Conservation (phyloP, 2,797 vertebrate species). For the Masticophis lateralis region DNA sequence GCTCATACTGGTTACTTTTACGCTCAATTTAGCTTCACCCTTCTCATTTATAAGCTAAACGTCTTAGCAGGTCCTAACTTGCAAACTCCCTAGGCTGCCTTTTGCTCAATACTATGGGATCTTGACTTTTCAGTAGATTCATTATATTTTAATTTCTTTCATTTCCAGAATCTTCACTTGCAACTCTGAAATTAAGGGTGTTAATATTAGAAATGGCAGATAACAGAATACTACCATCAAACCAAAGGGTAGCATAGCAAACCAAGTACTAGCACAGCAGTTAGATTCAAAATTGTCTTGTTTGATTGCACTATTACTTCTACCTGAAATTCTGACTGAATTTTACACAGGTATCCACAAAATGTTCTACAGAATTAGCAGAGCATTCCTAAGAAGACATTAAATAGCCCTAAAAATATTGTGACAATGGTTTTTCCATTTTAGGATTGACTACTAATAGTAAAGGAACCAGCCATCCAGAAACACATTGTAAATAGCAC, state of each 20-base stretch:
- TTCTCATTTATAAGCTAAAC: background rate
- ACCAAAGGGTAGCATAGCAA: background rate
- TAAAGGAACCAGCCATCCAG: background rate
- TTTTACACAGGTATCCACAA: background rate
- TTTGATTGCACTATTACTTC: background rate
- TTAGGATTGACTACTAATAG: background rate
- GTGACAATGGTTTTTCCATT: background rate
- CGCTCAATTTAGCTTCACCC: background rate
- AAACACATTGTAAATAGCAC: background rate
- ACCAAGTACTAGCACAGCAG: background rate
- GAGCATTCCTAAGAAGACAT: background rate
- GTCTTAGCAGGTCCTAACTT: background rate
- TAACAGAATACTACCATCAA: background rate
- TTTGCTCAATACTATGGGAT: background rate
- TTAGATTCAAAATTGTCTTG: background rate
- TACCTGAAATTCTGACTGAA: background rate
- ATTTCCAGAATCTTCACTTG: background rate
- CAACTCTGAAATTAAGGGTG: background rate
- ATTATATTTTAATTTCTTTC: background rate
- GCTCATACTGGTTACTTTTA: background rate
- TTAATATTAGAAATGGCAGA: background rate
- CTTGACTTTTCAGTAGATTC: background rate
- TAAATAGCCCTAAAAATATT: background rate
- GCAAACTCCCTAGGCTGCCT: background rate
- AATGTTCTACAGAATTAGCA: background rate